Evolutionary conservation across 2,888 invertebrate genomes (phyloP).

Genomic region (Pharmacophagus antenor): DNA sequence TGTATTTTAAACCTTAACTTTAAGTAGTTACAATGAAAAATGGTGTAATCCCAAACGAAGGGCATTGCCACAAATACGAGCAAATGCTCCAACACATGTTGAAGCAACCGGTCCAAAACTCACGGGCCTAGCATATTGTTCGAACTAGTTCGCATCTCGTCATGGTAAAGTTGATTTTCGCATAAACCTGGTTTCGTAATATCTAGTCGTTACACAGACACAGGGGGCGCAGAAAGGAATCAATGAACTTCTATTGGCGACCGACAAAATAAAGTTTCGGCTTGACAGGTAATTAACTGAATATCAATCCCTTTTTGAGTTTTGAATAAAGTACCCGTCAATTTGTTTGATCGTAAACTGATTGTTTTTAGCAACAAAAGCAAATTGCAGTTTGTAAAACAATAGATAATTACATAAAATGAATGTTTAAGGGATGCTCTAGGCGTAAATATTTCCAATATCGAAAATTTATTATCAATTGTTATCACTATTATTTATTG

Average conservation of each 20-base stretch:
- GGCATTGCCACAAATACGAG: constrained; percentile 29
- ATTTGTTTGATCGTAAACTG: constrained; percentile 9
- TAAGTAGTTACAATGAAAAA: neutral
- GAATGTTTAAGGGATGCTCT: too few relatives aligned
- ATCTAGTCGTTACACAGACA: constrained; percentile 34
- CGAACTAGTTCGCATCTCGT: neutral
- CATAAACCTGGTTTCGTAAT: neutral
- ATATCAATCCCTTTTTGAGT: constrained; percentile 62
- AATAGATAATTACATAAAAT: too few relatives aligned
- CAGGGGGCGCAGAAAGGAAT: constrained; percentile 72
- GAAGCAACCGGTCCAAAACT: constrained; percentile 15
- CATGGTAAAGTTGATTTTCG: neutral
- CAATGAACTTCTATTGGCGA: constrained; percentile 71
- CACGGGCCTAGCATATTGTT: neutral
- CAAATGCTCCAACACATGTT: constrained; percentile 29
- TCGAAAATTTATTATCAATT: too few relatives aligned
- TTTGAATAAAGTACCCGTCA: constrained; percentile 18
- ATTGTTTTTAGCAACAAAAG: constrained; percentile 2
- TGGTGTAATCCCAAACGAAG: neutral
- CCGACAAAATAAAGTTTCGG: constrained; percentile 77
- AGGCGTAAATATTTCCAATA: too few relatives aligned
- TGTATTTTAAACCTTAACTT: neutral
- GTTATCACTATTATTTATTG: too few relatives aligned
- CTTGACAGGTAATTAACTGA: constrained; percentile 76
- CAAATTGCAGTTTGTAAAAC: neutral